Evolutionary conservation across 2,113 vertebrate genomes (phyloP).

Genomic region (Chlorodrepanis virens): DNA sequence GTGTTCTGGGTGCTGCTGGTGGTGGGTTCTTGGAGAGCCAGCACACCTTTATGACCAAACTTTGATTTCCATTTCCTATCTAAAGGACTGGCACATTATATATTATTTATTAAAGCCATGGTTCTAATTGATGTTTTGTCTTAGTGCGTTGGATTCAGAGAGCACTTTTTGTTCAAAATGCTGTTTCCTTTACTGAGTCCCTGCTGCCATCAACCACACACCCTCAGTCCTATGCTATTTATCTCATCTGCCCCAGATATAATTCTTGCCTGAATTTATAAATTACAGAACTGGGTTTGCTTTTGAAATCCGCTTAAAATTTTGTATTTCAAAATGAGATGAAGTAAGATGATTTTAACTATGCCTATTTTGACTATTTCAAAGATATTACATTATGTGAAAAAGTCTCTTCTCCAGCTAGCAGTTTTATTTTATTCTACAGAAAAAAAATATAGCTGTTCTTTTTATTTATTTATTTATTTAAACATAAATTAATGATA

Average conservation of each 20-base stretch:
- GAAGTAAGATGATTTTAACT: not conserved
- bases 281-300: not conserved
- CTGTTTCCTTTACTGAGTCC: not conserved
- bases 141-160: not conserved
- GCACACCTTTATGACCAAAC: not conserved
- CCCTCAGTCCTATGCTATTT: not conserved
- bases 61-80: not conserved
- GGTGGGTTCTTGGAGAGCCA: not conserved
- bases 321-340: not conserved
- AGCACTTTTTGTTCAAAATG: not conserved
- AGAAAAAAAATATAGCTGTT: not conserved
- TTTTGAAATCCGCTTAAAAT: not conserved
- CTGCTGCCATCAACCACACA: not conserved
- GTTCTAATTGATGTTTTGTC: not conserved
- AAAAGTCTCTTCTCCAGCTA: not conserved
- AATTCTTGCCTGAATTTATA: not conserved
- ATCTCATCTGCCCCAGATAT: not conserved
- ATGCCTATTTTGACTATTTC: not conserved
- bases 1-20: not conserved
- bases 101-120: not conserved
- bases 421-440: not conserved
- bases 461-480: not conserved
- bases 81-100: not conserved
- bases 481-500: not conserved
- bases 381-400: not conserved